Evolutionary conservation across 2,888 invertebrate species (phyloP), one percentile per base, ranked within the genome.

Genomic region (Brenthis hecate): DNA sequence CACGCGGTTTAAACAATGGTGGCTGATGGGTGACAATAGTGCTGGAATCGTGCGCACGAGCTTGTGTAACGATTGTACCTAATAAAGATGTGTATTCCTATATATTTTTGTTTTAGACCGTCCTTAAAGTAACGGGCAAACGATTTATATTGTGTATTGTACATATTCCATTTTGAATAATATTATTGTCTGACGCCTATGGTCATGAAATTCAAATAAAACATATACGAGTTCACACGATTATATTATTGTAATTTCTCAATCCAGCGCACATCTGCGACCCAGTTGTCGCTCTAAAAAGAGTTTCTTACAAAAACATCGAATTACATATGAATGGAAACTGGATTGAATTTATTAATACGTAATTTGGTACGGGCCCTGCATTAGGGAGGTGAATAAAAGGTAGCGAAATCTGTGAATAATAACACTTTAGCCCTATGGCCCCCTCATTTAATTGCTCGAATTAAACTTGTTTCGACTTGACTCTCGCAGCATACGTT

Each of bases 331-430:
- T 91, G 90, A 92, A 92, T 90, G 81, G 85, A 89, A 91, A 91
- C 92, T 92, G 91, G 91, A 91, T 87, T 86, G 91, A 84, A 91
- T 91, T 85, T 82, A 88, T 91, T 88, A 92, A 91, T 88, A 86
- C 85, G 82, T 87, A 91, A 92, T 91, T 89, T 83, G 86, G 87
- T 86, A 85, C 85, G 87, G 89, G 85, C 90, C 92, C 86, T 75
- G 78, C 76, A 88, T 89, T 92, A 89, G 87, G 87, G 91, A 83
- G 85, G 81, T 79, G 83, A 78, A 91, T 87, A 89, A 92, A 87
- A 81, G 86, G 77, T 86, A 84, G 87, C 87, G 80, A 88, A 90
- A 88, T 81, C 80, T 85, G 82, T 82, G 81, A 87, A 88, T 85
- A 81, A 83, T 80, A 84, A 81, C 72, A 65, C 67, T 68, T 73